phyloP scores from a whole-genome alignment of 1,140 invertebrate genomes.

The Himalopsyche phryganea region DNA sequence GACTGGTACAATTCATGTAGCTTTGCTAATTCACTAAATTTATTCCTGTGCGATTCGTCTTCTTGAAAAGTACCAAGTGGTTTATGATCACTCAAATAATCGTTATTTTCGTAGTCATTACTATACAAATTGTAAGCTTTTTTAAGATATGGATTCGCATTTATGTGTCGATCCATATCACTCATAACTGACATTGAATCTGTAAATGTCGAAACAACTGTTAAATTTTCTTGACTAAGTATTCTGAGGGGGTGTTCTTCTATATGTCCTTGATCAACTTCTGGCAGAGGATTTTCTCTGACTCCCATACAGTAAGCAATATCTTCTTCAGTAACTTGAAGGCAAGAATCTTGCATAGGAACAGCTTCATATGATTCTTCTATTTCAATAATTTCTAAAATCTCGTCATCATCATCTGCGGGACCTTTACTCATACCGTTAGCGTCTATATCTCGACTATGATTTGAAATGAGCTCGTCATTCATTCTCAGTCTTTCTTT shows the following conservation, averaged over 20 bases:
- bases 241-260: conserved; percentile 81
- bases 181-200: conserved; percentile 76
- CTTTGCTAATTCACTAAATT: conserved; percentile 62
- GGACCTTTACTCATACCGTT: conserved; percentile 50
- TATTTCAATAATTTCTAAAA: conserved; percentile 78
- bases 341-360: conserved; percentile 75
- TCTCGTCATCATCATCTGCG: conserved; percentile 61
- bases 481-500: conserved; percentile 61
- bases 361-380: conserved; percentile 76
- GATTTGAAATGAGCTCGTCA: conserved; percentile 49
- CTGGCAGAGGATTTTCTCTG: conserved; percentile 65
- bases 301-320: conserved; percentile 82
- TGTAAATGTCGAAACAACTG: conserved; percentile 82
- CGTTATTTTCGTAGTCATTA: conserved; percentile 39
- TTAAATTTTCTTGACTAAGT: conserved; percentile 85
- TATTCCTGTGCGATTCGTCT: conserved; percentile 42
- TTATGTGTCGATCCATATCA: conserved; percentile 62
- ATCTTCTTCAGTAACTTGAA: conserved; percentile 89
- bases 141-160: conserved; percentile 47
- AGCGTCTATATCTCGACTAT: conserved; percentile 48
- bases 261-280: conserved; percentile 62
- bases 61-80: conserved; percentile 15
- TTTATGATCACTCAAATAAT: conserved; percentile 24
- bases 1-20: conserved; percentile 62
- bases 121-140: conserved; percentile 48